These are phyloP conservation scores for Cremastobaeus sp. DNA, from an alignment of 2,888 invertebrate genomes.

Conservation along the genomic window DNA sequence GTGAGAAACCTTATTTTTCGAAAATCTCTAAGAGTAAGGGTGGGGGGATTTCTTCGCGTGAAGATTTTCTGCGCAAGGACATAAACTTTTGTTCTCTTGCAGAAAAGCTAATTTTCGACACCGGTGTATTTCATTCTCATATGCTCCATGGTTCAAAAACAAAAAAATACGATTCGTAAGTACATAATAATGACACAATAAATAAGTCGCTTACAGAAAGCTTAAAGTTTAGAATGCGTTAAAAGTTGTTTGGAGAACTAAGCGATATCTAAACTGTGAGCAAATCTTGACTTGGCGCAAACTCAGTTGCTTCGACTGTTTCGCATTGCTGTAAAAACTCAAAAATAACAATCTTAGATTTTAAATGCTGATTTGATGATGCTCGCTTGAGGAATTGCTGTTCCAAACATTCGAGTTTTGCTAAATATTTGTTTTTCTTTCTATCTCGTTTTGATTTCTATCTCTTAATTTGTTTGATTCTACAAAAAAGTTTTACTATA, in stretches of 20 bases:
- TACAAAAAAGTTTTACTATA: no score
- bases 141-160: no score
- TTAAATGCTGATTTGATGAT: neutral
- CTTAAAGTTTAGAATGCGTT: slow-evolving; percentile 1
- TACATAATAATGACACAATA: slow-evolving; percentile 37
- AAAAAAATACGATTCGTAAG: slow-evolving; percentile 12
- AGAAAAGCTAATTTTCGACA: no score
- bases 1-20: no score
- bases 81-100: no score
- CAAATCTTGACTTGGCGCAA: slow-evolving; percentile 58
- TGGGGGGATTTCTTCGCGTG: neutral
- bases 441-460: no score
- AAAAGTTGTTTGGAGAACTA: slow-evolving; percentile 26
- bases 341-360: slow-evolving; percentile 23
- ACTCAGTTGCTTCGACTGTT: slow-evolving; percentile 37
- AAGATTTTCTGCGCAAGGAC: no score
- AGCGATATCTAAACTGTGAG: slow-evolving; percentile 57
- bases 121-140: no score
- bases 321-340: slow-evolving; percentile 4
- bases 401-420: no score
- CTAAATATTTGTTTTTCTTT: neutral
- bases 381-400: no score
- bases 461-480: no score
- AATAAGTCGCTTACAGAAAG: slow-evolving; percentile 12
- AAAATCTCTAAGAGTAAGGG: no score